Base-by-base conservation (phyloP, 1,140 invertebrate species). In the Heliothis virescens region DNA sequence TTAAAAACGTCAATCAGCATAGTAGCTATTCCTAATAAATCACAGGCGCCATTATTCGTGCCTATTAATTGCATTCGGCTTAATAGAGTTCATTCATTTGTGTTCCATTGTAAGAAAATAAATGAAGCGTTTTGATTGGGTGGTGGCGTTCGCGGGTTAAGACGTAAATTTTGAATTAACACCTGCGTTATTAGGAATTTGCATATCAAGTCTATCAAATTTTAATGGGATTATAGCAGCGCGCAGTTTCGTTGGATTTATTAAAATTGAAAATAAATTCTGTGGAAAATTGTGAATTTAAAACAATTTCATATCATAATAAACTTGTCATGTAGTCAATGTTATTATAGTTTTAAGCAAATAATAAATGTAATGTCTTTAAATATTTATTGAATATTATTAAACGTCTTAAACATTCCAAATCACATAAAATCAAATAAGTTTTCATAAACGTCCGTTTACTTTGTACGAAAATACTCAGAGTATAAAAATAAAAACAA, bases 1-100 rank as follows among this genome's bases (percentile, higher is more conserved):
- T 91, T 94, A 92, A 92, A 92, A 92, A 88, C 89, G 91, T 93
- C 91, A 91, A 92, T 94, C 92, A 94, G 79, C 74, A 83, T 87
- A 82, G 85, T 88, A 89, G 84, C 88, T 90, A 89, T 89, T 88
- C 90, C 88, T 87, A 87, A 91, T 92, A 88, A 91, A 92, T 92
- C 92, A 91, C 85, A 79, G 74, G 75, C 79, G 79, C 86, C 81
- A 88, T 92, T 91, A 91, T 90, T 87, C 88, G 83, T 80, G 80
- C 84, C 87, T 89, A 91, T 91, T 91, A 93, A 91, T 91, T 92
- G 86, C 86, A 89, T 85, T 87, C 81, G 86, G 84, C 86, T 88
- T 90, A 90, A 91, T 90, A 85, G 86, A 86, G 82, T 88, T 91
- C 87, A 87, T 88, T 85, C 86, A 84, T 88, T 87, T 79, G 83